Percentiles rank a stretch among this genome's conserved stretches.
These are phyloP conservation scores for Beris morrisii DNA, from an alignment of 2,888 invertebrate genomes.

Conservation along the genomic window DNA sequence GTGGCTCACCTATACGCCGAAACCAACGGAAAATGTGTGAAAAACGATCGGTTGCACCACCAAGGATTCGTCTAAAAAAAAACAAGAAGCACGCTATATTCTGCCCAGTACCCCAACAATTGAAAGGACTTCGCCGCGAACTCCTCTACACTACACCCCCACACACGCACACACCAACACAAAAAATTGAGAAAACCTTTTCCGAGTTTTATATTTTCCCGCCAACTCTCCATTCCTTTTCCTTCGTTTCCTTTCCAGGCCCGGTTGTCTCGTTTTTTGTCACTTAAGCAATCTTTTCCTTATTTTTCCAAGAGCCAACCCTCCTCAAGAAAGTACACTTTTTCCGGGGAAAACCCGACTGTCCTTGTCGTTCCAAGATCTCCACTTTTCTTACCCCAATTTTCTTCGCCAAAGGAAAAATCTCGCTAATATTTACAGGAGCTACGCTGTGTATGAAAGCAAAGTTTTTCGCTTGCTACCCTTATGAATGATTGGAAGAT, in stretches of 20 bases:
- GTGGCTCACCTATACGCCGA: not conserved
- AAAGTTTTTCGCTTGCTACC: too few relatives aligned
- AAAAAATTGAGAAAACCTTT: conserved; percentile 10
- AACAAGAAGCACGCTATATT: too few relatives aligned
- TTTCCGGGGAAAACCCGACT: not conserved
- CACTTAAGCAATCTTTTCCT: not conserved
- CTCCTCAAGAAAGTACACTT: not conserved
- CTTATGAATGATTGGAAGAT: too few relatives aligned
- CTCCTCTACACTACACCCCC: not conserved
- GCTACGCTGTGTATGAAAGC: too few relatives aligned
- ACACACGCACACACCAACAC: not conserved
- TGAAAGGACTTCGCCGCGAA: not conserved
- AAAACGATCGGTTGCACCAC: too few relatives aligned
- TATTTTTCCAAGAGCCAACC: not conserved
- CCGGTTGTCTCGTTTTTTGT: not conserved
- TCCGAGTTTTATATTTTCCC: not conserved
- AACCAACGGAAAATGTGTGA: too few relatives aligned
- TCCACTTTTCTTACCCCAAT: not conserved
- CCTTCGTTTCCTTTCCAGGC: not conserved
- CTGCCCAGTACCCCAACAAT: not conserved
- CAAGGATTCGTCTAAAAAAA: too few relatives aligned
- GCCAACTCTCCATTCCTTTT: not conserved
- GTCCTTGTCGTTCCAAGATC: conserved; percentile 11
- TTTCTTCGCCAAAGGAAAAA: not conserved
- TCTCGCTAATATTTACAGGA: too few relatives aligned